Conservation (phyloP, 1,140 invertebrate species). For the Coelopa frigida region DNA sequence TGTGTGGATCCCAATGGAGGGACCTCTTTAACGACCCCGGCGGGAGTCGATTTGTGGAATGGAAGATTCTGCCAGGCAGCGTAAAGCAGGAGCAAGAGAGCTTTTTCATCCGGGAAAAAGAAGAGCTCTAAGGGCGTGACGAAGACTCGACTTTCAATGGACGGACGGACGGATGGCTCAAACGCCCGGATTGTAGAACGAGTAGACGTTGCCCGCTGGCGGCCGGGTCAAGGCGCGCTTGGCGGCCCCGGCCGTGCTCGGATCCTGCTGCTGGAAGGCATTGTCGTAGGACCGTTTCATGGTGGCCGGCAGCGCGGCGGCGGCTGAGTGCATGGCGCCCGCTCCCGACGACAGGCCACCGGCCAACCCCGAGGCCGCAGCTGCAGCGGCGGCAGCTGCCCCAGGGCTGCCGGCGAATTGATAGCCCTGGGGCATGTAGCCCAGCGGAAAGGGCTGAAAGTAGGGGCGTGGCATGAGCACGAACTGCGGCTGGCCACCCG, state of each 20-base stretch:
- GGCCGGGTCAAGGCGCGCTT: constrained; percentile 33
- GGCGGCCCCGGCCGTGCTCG: constrained; percentile 30
- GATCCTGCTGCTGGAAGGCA: constrained; percentile 39
- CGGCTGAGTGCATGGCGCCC: not conserved
- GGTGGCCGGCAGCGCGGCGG: constrained; percentile 21
- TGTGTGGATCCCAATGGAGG: no score
- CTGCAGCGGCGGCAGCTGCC: no score
- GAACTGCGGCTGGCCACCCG: constrained; percentile 32
- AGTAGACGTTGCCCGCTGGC: constrained; percentile 24
- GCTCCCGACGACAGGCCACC: constrained; percentile 1
- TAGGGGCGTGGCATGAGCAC: constrained; percentile 39
- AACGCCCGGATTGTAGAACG: constrained; percentile 36
- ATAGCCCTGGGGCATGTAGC: constrained; percentile 30
- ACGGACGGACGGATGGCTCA: no score
- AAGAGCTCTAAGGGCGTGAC: no score
- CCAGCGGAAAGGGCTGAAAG: constrained; percentile 36
- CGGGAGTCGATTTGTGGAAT: no score
- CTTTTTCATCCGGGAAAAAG: no score
- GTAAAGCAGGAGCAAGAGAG: no score
- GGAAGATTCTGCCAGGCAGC: no score
- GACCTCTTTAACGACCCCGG: no score
- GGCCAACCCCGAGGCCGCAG: no score
- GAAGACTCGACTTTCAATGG: no score
- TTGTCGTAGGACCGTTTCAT: constrained; percentile 43
- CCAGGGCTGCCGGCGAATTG: constrained; percentile 19